A percentile compares a stretch with the other conserved stretches of the same genome.
Evolutionary conservation across 2,888 invertebrate species (phyloP).

Genomic region (Scaptomyza parva): DNA sequence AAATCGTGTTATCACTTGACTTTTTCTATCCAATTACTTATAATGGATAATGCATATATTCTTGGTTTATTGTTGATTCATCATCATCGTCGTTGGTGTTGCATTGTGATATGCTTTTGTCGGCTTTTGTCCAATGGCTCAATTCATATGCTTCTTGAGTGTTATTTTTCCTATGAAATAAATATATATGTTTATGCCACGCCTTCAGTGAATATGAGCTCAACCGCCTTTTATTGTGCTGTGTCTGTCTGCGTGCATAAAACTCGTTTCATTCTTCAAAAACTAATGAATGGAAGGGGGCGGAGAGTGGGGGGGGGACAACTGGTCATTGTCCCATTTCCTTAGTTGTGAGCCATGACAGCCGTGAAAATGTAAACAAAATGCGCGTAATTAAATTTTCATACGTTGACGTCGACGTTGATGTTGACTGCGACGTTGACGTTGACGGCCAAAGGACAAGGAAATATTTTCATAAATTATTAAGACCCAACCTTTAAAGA

Average conservation of each 20-base stretch:
- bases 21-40: constrained; percentile 1
- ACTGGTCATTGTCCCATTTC: constrained; percentile 57
- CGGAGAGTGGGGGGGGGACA: neutral
- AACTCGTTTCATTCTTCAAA: constrained; percentile 51
- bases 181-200: constrained; percentile 10
- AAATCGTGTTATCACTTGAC: neutral
- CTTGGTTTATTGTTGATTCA: constrained; percentile 3
- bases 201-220: too few relatives aligned
- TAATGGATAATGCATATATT: neutral
- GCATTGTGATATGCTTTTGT: neutral
- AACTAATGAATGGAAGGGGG: too few relatives aligned
- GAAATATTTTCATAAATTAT: constrained; percentile 62
- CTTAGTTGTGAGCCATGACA: constrained; percentile 35
- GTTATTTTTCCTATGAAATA: neutral
- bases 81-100: constrained; percentile 5
- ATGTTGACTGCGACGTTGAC: too few relatives aligned
- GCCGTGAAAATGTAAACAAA: constrained; percentile 77
- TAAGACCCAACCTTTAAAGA: constrained; percentile 33
- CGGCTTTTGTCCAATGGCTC: neutral
- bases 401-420: too few relatives aligned
- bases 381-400: constrained; percentile 75
- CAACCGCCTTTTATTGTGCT: constrained; percentile 15
- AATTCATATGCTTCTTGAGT: neutral
- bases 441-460: constrained; percentile 47
- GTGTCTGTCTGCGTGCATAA: constrained; percentile 61